phyloP scores from a whole-genome alignment of 1,140 invertebrate species.

The Aphelinus certus region DNA sequence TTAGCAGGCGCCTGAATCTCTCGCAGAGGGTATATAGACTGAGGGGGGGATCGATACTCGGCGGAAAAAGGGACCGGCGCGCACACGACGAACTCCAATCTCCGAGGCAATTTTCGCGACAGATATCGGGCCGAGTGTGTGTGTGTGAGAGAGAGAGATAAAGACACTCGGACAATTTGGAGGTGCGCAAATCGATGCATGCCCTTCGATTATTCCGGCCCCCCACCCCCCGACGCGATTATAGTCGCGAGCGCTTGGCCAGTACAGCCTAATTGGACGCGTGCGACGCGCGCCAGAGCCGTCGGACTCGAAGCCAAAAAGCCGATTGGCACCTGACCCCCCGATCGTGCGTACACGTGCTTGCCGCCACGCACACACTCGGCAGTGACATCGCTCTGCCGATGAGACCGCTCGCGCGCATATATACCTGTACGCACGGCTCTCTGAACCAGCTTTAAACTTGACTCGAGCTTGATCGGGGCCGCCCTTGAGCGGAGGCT shows the following conservation, averaged over 20 bases:
- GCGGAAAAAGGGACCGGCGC: neutral
- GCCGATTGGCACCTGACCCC: slow-evolving; percentile 8
- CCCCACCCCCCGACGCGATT: neutral
- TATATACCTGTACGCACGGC: no score
- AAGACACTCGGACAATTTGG: slow-evolving; percentile 1
- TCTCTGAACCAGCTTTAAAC: slow-evolving; percentile 15
- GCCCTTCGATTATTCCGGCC: slow-evolving; percentile 45
- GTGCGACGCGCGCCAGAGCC: no score
- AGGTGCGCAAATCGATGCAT: slow-evolving; percentile 33
- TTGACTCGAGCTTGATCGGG: slow-evolving; percentile 23
- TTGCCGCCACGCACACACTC: no score
- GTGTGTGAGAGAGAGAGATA: neutral
- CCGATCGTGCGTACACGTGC: neutral
- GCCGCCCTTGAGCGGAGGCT: neutral
- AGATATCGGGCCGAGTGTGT: neutral
- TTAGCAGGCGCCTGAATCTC: slow-evolving; percentile 1
- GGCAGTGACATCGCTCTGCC: no score
- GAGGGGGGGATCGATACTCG: neutral
- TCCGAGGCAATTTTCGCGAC: slow-evolving; percentile 24
- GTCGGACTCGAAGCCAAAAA: slow-evolving; percentile 4
- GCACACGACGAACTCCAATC: slow-evolving; percentile 11
- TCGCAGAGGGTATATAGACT: neutral
- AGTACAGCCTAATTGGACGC: neutral
- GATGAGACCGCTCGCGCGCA: no score
- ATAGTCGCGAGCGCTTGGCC: neutral